These are phyloP conservation scores for Protosalanx chinensis DNA, from an alignment of 2,797 vertebrate genomes.

Conservation along the genomic window DNA sequence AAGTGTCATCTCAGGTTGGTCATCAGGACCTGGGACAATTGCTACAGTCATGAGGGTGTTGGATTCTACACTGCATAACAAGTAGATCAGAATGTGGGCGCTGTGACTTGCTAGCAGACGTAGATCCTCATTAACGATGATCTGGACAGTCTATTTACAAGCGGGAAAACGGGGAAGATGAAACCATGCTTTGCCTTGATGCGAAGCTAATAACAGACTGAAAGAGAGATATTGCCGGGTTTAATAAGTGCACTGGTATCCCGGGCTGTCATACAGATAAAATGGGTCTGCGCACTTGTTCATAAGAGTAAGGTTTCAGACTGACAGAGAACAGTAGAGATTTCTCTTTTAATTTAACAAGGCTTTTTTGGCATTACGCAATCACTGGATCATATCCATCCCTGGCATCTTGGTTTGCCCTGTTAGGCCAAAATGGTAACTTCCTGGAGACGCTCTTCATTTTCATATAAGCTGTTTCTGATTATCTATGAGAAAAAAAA, in stretches of 20 bases:
- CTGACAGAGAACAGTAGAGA: not conserved
- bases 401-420: constrained; percentile 8
- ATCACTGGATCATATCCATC: constrained; percentile 7
- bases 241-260: constrained; percentile 21
- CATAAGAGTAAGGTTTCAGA: constrained; percentile 29
- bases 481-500: constrained; percentile 42
- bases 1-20: constrained; percentile 64
- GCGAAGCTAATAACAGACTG: constrained; percentile 41
- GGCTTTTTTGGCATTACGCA: constrained; percentile 18
- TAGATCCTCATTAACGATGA: constrained; percentile 57
- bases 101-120: constrained; percentile 40
- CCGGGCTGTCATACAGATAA: not conserved
- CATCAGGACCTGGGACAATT: constrained; percentile 32
- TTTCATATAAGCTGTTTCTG: constrained; percentile 42
- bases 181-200: constrained; percentile 39
- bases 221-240: constrained; percentile 11
- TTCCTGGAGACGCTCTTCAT: constrained; percentile 42
- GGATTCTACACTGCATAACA: constrained; percentile 68
- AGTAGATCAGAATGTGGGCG: constrained; percentile 55
- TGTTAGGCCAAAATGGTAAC: constrained; percentile 48
- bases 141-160: constrained; percentile 54
- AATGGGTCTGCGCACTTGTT: not conserved
- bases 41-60: constrained; percentile 49
- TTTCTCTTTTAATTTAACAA: constrained; percentile 11
- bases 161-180: constrained; percentile 29